Conservation (phyloP, 2,797 vertebrate species). For the Nyctibius grandis region DNA sequence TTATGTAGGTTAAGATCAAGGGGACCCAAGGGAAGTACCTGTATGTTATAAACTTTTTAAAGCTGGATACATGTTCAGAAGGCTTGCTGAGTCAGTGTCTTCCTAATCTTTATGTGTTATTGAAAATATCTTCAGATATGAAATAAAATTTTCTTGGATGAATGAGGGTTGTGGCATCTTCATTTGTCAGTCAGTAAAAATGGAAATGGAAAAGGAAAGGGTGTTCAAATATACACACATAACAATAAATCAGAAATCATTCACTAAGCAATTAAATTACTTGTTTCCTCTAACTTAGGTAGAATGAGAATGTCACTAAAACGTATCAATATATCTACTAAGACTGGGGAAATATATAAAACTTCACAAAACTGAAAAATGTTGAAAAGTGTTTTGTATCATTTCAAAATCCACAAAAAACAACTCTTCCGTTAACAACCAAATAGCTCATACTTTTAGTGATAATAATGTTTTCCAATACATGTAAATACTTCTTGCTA, state of each 20-base stretch:
- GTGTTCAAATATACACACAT: neutral
- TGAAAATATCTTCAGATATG: neutral
- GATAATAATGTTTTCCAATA: neutral
- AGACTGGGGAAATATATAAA: neutral
- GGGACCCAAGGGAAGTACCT: neutral
- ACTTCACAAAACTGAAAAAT: neutral
- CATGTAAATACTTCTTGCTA: neutral
- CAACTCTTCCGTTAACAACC: neutral
- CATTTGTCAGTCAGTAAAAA: neutral
- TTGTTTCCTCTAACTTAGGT: neutral
- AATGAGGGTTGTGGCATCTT: neutral
- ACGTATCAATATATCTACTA: neutral
- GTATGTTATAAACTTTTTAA: neutral
- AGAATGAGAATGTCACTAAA: neutral
- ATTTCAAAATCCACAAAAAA: neutral
- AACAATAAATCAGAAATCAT: neutral
- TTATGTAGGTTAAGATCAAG: neutral
- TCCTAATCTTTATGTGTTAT: neutral
- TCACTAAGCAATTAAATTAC: neutral
- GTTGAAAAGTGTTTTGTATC: accelerated
- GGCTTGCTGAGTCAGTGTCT: neutral
- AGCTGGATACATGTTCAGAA: neutral
- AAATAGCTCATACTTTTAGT: neutral
- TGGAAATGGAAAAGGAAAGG: neutral
- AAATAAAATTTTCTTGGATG: neutral